phyloP scores from a whole-genome alignment of 1,140 invertebrate genomes.

The Arion vulgaris region DNA sequence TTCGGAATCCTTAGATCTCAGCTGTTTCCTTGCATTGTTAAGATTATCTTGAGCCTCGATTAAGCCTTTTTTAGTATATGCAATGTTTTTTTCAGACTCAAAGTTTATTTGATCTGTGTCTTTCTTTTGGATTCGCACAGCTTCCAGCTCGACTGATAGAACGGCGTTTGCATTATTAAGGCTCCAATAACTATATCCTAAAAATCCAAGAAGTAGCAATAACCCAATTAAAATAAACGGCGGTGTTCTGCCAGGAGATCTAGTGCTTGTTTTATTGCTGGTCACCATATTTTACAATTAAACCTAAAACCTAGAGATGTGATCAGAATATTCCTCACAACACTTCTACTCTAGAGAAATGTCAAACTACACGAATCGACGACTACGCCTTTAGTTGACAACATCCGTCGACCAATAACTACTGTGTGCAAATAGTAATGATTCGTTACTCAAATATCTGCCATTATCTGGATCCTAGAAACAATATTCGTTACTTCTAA shows the following conservation, averaged over 20 bases:
- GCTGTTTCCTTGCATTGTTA: not conserved
- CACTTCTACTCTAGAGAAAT: no score
- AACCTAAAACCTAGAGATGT: no score
- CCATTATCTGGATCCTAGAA: no score
- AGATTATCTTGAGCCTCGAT: not conserved
- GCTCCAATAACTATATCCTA: not conserved
- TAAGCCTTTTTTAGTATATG: not conserved
- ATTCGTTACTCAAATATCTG: no score
- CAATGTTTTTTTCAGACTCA: not conserved
- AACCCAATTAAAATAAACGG: slow-evolving; percentile 11
- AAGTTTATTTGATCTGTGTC: not conserved
- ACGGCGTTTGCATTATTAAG: not conserved
- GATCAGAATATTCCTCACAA: no score
- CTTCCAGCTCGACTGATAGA: not conserved
- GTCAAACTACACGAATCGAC: no score
- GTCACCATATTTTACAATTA: no score
- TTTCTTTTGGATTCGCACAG: not conserved
- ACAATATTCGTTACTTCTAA: no score
- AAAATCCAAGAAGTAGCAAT: not conserved
- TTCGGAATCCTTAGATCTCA: slow-evolving; percentile 1
- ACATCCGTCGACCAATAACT: no score
- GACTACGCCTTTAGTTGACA: no score
- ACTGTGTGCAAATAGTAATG: no score
- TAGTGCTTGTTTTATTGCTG: not conserved
- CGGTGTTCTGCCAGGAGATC: slow-evolving; percentile 11